Base-by-base conservation (phyloP, 2,888 invertebrate species). In the Labia minor region DNA sequence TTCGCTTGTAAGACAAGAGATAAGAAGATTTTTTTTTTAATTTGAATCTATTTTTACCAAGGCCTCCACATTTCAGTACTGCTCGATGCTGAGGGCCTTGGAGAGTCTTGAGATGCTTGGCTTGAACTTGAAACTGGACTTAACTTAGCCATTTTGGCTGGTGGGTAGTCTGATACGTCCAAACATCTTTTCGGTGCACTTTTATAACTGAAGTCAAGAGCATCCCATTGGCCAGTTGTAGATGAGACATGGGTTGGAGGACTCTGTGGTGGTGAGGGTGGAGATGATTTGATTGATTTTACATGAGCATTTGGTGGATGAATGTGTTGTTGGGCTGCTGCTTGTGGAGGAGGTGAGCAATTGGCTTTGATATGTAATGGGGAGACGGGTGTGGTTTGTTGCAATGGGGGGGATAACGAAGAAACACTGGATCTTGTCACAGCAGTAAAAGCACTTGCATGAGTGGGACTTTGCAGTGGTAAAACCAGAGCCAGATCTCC, bases 401-500 rank as follows among this genome's bases (percentile, higher is more conserved):
- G 21, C 62, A n/a, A 21, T 21, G 20, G 64, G 19, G 67, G 3
- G 4, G 20, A 19, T 21, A 11, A 20, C 21, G 37, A 64, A 19
- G 18, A 18, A 37, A 11, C 16, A 20, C 19, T 20, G 19, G 62
- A 21, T n/a, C 66, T 37, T 26, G 19, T 63, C n/a, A 69, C 70
- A 33, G 83, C 78, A 63, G 69, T 71, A 81, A 76, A 71, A 80
- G 80, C 37, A 79, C 80, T 0, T 81, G 80, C 20, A 78, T 75
- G 1, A 75, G 75, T 0, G 77, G 76, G 14, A 78, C 77, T 70
- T 82, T 83, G 1, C 67, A 67, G 37, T n/a, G 87, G 87, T 68
- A 87, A 80, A 19, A 87, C 76, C 18, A 87, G 78, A 0, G 87
- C 87, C 62, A 87, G 76, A 73, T 87, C 87, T 0, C 87, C 87